Evolutionary conservation across 2,797 vertebrate species (phyloP), one percentile per base, ranked within the genome.

Genomic region (Anisognathus igniventris): DNA sequence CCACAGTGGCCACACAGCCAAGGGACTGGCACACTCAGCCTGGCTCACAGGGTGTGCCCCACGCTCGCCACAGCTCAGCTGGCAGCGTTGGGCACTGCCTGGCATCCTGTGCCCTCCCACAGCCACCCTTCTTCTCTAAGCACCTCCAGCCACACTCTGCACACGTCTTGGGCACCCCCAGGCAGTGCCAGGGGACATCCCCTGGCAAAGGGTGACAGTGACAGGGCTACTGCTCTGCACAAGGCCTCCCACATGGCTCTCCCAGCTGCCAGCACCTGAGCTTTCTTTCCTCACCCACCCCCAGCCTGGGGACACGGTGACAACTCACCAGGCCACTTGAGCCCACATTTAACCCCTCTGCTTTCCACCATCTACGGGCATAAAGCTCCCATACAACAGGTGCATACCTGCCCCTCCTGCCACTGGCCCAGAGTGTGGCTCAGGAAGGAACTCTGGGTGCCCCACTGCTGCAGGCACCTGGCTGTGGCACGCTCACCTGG

Each of bases 401-500:
- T 14, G 4, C 1, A 6, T 15, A 7, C 30, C 65, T 0, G 0
- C 35, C 6, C 1, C 19, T 54, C 5, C 61, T 7, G 35, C 51
- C 2, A 2, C 54, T 5, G 0, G 56, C 33, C 23, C 2, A 0
- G 42, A 23, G 25, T 1, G 1, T 1, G 1, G 71, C 33, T 21
- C 9, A 2, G 33, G 50, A 78, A 31, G 37, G 19, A 78, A 21
- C 14, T 4, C 25, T 0, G 1, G 33, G 40, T 31, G 48, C 31
- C 51, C 2, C 2, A 8, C 1, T 1, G 4, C 67, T 60, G 61
- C 6, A 3, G 5, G 53, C 25, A 25, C 47, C 80, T 1, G 0
- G 31, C 47, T 0, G 5, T 21, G 64, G 72, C 60, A 9, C 9
- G 2, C 95, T 67, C 78, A 96, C 96, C 98, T 99, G 99, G 98